Conservation (phyloP, 2,113 vertebrate genomes). For the Pteronura brasiliensis region DNA sequence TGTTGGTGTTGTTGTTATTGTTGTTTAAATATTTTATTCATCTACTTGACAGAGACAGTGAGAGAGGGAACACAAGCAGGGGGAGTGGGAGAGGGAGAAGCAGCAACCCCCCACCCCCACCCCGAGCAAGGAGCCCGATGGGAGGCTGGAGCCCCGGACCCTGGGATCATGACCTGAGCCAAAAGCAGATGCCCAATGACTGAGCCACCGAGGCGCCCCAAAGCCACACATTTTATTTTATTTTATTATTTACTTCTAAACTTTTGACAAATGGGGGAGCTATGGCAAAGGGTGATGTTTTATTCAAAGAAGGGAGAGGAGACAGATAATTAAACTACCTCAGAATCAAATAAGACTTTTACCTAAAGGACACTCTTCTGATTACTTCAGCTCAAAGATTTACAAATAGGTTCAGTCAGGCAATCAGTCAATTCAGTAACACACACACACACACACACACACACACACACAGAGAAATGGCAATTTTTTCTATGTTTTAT, state of each 20-base stretch:
- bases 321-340: not conserved
- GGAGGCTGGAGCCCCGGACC: too few species aligned
- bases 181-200: too few species aligned
- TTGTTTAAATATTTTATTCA: too few species aligned
- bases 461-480: too few species aligned
- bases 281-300: not conserved
- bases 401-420: not conserved
- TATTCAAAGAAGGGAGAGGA: not conserved
- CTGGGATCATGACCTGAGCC: too few species aligned
- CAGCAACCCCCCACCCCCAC: too few species aligned
- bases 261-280: not conserved
- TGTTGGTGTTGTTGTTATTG: too few species aligned
- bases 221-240: not conserved
- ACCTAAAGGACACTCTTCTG: not conserved
- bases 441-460: not conserved
- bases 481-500: not conserved
- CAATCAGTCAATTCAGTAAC: not conserved
- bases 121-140: too few species aligned
- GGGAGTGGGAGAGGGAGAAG: too few species aligned
- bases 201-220: not conserved
- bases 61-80: too few species aligned
- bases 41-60: too few species aligned
- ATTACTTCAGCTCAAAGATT: not conserved
- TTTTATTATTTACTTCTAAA: not conserved
- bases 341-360: conserved; percentile 40